phyloP scores from a whole-genome alignment of 2,888 invertebrate species.

The Dryadula phaetusa region DNA sequence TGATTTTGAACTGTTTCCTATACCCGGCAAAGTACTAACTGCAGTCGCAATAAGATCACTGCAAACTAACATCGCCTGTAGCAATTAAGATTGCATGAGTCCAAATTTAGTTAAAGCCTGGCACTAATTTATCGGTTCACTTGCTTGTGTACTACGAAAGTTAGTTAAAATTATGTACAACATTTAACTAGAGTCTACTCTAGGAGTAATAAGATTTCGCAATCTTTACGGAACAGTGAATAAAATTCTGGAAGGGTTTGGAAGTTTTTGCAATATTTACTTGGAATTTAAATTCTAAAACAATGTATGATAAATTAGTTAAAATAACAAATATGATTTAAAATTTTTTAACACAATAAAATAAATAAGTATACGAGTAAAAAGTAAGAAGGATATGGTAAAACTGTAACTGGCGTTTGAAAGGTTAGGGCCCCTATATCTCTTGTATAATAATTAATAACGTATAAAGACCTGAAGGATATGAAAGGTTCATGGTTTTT shows the following conservation, averaged over 20 bases:
- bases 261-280: neutral
- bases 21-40: conserved; percentile 46
- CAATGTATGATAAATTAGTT: no score
- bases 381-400: no score
- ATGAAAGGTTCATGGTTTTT: no score
- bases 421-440: no score
- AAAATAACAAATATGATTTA: no score
- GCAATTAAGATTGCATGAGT: conserved; percentile 77
- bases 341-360: no score
- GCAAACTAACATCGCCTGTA: conserved; percentile 56
- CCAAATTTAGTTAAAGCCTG: conserved; percentile 67
- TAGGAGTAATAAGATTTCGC: conserved; percentile 15
- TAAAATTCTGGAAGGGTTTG: neutral
- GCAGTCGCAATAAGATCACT: conserved; percentile 40
- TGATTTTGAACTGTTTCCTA: conserved; percentile 47
- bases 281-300: no score
- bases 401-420: no score
- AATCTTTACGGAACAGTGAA: neutral
- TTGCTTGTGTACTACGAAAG: conserved; percentile 46
- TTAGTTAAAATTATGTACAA: conserved; percentile 14
- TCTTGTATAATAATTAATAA: no score
- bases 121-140: conserved; percentile 66
- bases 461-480: no score
- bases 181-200: conserved; percentile 15
- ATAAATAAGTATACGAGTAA: no score